Evolutionary conservation across 2,888 invertebrate genomes (phyloP).

Genomic region (Drosophila percnosoma): DNA sequence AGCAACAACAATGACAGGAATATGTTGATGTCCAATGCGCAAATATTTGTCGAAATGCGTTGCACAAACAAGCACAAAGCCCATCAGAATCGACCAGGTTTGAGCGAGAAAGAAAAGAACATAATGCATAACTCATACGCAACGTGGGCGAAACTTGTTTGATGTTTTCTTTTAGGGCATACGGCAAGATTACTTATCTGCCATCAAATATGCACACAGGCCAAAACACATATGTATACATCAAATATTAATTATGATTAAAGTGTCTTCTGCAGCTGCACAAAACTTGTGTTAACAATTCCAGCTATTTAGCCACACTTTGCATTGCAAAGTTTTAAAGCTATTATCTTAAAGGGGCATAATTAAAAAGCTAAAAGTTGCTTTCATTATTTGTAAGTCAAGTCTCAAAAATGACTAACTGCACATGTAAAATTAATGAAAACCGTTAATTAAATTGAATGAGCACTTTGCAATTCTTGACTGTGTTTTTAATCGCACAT

Average conservation of each 20-base stretch:
- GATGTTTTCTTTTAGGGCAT: conserved; percentile 47
- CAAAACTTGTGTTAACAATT: not conserved
- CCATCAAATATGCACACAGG: conserved; percentile 47
- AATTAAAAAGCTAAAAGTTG: not conserved
- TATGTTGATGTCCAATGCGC: conserved; percentile 74
- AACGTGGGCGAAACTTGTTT: conserved; percentile 51
- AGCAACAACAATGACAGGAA: conserved; percentile 38
- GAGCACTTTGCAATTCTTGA: not conserved
- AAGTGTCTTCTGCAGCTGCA: not conserved
- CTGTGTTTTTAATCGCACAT: conserved; percentile 1
- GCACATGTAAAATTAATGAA: not conserved
- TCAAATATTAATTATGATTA: conserved; percentile 36
- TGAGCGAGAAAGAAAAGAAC: conserved; percentile 33
- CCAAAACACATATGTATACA: conserved; percentile 10
- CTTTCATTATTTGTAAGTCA: not conserved
- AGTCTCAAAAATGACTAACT: not conserved
- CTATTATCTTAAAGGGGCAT: not conserved
- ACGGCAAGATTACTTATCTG: conserved; percentile 45
- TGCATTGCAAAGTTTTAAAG: not conserved
- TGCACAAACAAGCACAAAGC: conserved; percentile 60
- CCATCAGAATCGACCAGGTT: conserved; percentile 7
- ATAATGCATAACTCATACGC: conserved; percentile 62
- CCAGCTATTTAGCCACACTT: not conserved
- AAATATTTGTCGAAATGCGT: conserved; percentile 73
- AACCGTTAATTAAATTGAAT: not conserved